Evolutionary conservation across 2,113 vertebrate species (phyloP).

Genomic region (Brachyhypopomus occidentalis): DNA sequence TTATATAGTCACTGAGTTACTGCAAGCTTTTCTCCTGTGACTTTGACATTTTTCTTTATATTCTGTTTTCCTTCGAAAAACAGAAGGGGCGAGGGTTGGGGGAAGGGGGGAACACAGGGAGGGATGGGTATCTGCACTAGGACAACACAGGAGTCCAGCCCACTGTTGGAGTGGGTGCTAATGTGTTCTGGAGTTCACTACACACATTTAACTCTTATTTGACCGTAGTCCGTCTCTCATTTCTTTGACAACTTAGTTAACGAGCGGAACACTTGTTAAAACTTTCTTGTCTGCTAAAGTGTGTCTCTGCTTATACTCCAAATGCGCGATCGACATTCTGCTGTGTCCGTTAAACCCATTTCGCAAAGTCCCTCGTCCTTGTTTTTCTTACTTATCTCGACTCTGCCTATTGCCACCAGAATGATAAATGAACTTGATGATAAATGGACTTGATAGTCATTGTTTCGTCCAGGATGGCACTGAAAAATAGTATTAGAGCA

Average conservation of each 20-base stretch:
- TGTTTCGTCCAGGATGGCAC: neutral
- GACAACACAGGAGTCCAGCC: neutral
- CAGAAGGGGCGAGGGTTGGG: neutral
- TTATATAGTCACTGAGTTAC: neutral
- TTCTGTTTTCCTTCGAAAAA: neutral
- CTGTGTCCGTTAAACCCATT: slow-evolving; percentile 17
- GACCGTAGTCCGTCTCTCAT: neutral
- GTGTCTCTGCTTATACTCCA: neutral
- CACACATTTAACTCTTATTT: neutral
- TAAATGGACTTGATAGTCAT: slow-evolving; percentile 7
- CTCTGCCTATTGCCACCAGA: neutral
- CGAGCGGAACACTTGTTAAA: neutral
- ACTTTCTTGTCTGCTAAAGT: neutral
- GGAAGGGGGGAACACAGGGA: neutral
- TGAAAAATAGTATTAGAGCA: neutral
- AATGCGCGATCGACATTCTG: slow-evolving; percentile 23
- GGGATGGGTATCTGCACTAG: neutral
- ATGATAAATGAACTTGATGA: slow-evolving; percentile 20
- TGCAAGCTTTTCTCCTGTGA: neutral
- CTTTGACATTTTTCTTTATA: neutral
- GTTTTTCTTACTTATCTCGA: slow-evolving; percentile 7
- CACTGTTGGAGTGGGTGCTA: neutral
- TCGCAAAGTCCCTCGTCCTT: slow-evolving; percentile 6
- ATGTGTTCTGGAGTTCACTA: slow-evolving; percentile 5
- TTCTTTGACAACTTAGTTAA: neutral